A percentile compares a stretch with the other conserved stretches of the same genome.
phyloP scores from a whole-genome alignment of 2,797 vertebrate species.

The Acanthurus leucopareius region DNA sequence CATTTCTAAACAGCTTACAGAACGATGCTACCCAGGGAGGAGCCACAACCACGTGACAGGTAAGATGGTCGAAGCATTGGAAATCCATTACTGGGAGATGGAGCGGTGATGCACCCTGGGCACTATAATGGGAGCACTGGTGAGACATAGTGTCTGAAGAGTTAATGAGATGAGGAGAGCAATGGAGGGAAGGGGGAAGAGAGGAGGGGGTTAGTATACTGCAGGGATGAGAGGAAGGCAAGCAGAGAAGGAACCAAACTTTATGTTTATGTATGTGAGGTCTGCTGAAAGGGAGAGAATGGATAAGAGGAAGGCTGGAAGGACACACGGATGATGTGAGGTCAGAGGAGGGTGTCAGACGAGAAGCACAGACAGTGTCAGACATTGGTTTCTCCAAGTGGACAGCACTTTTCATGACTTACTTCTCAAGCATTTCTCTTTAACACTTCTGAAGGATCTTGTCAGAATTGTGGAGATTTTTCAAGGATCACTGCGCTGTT shows the following conservation, averaged over 20 bases:
- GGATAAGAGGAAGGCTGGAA: constrained; percentile 28
- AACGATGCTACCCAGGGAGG: constrained; percentile 64
- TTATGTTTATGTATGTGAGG: constrained; percentile 21
- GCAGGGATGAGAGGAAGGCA: constrained; percentile 24
- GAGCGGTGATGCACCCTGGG: constrained; percentile 67
- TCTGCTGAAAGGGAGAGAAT: background rate
- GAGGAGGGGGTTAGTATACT: background rate
- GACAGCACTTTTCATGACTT: constrained; percentile 38
- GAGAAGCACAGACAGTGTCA: constrained; percentile 29
- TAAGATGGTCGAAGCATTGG: constrained; percentile 71
- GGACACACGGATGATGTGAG: constrained; percentile 38
- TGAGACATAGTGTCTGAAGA: constrained; percentile 73
- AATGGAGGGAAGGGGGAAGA: constrained; percentile 5
- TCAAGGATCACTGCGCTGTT: background rate
- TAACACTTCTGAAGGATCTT: constrained; percentile 26
- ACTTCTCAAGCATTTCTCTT: constrained; percentile 20
- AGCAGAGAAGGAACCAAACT: constrained; percentile 18
- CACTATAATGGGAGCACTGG: constrained; percentile 68
- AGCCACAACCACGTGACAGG: constrained; percentile 63
- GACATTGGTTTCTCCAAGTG: constrained; percentile 39
- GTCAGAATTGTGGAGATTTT: constrained; percentile 29
- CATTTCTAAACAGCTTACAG: constrained; percentile 78
- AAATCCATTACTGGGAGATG: constrained; percentile 80
- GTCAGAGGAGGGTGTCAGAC: constrained; percentile 49
- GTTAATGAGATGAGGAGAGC: constrained; percentile 60